These are phyloP conservation scores for Drosophila infuscata DNA, from an alignment of 2,888 invertebrate genomes.

Conservation along the genomic window DNA sequence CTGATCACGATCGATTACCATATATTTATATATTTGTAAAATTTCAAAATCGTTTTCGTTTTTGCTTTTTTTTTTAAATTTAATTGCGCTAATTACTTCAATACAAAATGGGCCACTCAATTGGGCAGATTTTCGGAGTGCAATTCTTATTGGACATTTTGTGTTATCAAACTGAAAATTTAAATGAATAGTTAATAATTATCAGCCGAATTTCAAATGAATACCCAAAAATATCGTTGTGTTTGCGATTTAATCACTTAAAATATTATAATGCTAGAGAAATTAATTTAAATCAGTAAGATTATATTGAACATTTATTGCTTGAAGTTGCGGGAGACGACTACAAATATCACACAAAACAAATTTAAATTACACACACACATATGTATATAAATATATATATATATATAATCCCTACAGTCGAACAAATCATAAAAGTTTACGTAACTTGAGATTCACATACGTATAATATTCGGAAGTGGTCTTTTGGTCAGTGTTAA, in stretches of 20 bases:
- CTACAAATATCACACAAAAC: slow-evolving; percentile 60
- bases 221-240: slow-evolving; percentile 23
- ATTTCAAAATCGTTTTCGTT: neutral
- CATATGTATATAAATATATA: slow-evolving; percentile 4
- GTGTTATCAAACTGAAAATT: neutral
- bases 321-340: slow-evolving; percentile 39
- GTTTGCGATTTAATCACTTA: slow-evolving; percentile 41
- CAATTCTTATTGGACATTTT: neutral
- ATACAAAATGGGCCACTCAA: neutral
- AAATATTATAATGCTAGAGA: slow-evolving; percentile 22
- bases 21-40: neutral
- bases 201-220: neutral
- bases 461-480: neutral
- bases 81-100: neutral
- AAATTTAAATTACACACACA: slow-evolving; percentile 12
- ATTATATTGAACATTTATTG: slow-evolving; percentile 38
- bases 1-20: neutral
- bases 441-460: slow-evolving; percentile 35
- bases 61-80: too few species aligned
- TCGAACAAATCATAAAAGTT: slow-evolving; percentile 9
- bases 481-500: slow-evolving; percentile 35
- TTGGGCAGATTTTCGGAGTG: neutral
- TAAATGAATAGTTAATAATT: neutral
- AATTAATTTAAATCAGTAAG: slow-evolving; percentile 13
- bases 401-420: neutral